A percentile compares a stretch with the other conserved stretches of the same genome.
Evolutionary conservation across 2,113 vertebrate species (phyloP).

Genomic region (Silurus meridionalis): DNA sequence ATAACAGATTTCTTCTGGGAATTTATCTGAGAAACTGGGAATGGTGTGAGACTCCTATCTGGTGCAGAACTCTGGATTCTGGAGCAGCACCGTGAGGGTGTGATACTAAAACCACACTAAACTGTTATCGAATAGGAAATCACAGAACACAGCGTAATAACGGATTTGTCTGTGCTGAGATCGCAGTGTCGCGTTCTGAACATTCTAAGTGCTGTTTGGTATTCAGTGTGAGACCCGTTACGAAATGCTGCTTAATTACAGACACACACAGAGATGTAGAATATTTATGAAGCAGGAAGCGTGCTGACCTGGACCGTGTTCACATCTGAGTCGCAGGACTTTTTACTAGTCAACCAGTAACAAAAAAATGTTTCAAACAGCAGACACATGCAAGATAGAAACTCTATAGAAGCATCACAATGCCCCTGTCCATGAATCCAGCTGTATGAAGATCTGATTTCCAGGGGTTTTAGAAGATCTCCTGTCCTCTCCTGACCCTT

Average conservation of each 20-base stretch:
- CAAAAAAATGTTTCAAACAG: background rate
- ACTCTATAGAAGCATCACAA: background rate
- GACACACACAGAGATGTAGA: background rate
- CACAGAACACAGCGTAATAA: background rate
- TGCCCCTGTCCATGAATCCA: no score
- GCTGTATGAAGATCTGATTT: no score
- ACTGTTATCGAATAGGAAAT: background rate
- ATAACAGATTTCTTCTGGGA: no score
- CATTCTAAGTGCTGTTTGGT: background rate
- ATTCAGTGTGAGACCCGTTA: background rate
- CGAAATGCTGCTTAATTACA: background rate
- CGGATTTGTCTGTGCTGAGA: background rate
- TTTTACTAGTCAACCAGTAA: background rate
- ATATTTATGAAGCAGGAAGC: background rate
- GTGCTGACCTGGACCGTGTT: background rate
- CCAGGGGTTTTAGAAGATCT: no score
- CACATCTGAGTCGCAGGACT: background rate
- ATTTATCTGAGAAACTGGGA: background rate
- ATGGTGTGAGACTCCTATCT: no score
- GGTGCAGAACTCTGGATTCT: background rate
- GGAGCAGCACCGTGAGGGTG: background rate
- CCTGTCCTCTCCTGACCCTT: no score
- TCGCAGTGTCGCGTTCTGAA: background rate
- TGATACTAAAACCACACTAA: background rate
- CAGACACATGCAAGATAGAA: background rate